Percentiles rank a stretch among this genome's conserved stretches.
These are phyloP conservation scores for Sacculina carcini DNA, from an alignment of 2,888 invertebrate species.

Conservation along the genomic window DNA sequence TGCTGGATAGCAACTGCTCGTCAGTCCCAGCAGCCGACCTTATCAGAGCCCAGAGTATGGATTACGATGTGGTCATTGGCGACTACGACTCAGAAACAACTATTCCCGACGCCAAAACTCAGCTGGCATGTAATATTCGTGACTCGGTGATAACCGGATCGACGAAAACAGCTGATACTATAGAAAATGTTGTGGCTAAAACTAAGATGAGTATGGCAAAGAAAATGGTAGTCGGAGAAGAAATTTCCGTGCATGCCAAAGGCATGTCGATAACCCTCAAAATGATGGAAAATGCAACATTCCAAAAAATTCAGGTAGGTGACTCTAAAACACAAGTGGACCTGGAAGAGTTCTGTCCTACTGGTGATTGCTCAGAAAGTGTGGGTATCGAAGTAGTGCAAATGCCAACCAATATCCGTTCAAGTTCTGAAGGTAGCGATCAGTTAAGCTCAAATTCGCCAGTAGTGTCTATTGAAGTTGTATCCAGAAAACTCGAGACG, in stretches of 20 bases:
- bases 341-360: slow-evolving; percentile 5
- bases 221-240: slow-evolving; percentile 3
- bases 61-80: slow-evolving; percentile 5
- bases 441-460: background rate
- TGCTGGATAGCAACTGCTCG: background rate
- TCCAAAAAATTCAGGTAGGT: background rate
- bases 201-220: background rate
- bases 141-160: background rate
- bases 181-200: background rate
- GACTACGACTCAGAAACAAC: slow-evolving; percentile 2
- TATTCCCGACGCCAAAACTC: background rate
- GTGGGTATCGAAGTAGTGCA: background rate
- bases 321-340: background rate
- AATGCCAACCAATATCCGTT: background rate
- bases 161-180: background rate
- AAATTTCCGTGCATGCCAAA: background rate
- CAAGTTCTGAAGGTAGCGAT: background rate
- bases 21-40: slow-evolving; percentile 6
- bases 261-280: background rate
- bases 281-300: background rate
- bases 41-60: background rate
- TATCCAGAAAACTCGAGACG: background rate
- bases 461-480: background rate
- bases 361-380: background rate
- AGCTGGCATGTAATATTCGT: slow-evolving; percentile 5